A percentile compares a stretch with the other conserved stretches of the same genome.
These are phyloP conservation scores for Timema cristinae DNA, from an alignment of 2,888 invertebrate species.

Conservation along the genomic window DNA sequence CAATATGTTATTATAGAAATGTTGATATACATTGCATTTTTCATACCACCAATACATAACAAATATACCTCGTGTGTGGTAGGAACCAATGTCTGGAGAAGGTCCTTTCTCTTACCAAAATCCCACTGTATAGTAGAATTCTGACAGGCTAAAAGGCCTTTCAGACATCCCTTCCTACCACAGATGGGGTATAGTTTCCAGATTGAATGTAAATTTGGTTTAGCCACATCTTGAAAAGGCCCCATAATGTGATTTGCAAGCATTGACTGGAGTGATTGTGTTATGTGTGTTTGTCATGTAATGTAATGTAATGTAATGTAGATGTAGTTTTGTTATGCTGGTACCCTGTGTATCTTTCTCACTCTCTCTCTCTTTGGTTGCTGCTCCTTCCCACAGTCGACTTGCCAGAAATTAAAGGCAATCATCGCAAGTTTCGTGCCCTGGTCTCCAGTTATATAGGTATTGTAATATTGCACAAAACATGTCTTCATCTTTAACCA, in stretches of 20 bases:
- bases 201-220: constrained; percentile 18
- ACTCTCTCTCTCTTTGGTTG: constrained; percentile 16
- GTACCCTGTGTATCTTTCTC: constrained; percentile 12
- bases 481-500: too few species aligned
- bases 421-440: constrained; percentile 99
- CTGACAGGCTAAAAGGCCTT: too few species aligned
- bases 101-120: too few species aligned
- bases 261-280: constrained; percentile 11
- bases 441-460: constrained; percentile 99
- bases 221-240: neutral
- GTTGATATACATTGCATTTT: too few species aligned
- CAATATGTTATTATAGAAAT: too few species aligned
- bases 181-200: neutral
- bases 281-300: constrained; percentile 8
- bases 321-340: constrained; percentile 12
- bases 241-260: neutral
- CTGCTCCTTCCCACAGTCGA: constrained; percentile 64
- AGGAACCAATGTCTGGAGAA: too few species aligned
- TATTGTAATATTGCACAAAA: constrained; percentile 41
- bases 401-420: constrained; percentile 97
- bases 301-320: constrained; percentile 12
- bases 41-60: too few species aligned
- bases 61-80: too few species aligned
- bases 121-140: too few species aligned
- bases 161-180: too few species aligned